Percentiles rank a stretch among this genome's conserved stretches.
Conservation (phyloP, 2,888 invertebrate species). For the Petrolisthes cinctipes region DNA sequence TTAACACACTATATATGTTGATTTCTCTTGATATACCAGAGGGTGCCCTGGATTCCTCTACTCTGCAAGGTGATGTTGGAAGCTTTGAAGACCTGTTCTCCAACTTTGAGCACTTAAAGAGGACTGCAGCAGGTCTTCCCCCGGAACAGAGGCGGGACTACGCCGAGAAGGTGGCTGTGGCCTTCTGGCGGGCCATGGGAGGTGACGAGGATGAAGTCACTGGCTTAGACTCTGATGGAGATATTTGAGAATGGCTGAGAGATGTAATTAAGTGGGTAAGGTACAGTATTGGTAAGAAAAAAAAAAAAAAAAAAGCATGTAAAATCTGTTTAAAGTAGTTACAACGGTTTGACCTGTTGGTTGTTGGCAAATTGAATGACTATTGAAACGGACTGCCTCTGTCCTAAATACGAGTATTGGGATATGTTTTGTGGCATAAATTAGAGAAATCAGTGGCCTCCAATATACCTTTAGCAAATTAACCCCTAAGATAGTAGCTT, state of each 20-base stretch:
- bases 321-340: neutral
- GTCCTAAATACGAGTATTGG: too few relatives aligned
- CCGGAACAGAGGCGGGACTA: constrained; percentile 77
- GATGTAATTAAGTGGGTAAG: too few relatives aligned
- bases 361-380: neutral
- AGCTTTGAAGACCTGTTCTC: constrained; percentile 78
- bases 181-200: constrained; percentile 82
- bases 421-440: too few relatives aligned
- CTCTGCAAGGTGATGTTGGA: constrained; percentile 55
- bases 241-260: neutral
- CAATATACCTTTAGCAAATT: too few relatives aligned
- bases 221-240: constrained; percentile 68
- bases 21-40: constrained; percentile 9
- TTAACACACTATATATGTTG: too few relatives aligned
- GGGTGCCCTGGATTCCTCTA: neutral
- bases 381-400: too few relatives aligned
- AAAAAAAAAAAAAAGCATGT: too few relatives aligned
- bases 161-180: constrained; percentile 80
- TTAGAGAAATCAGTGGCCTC: too few relatives aligned
- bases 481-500: too few relatives aligned
- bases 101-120: constrained; percentile 78
- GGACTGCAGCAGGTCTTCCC: constrained; percentile 76
- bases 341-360: neutral
- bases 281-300: too few relatives aligned
- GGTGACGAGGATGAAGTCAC: constrained; percentile 78